Evolutionary conservation across 2,888 invertebrate genomes (phyloP).

Genomic region (Pardosa pseudoannulata): DNA sequence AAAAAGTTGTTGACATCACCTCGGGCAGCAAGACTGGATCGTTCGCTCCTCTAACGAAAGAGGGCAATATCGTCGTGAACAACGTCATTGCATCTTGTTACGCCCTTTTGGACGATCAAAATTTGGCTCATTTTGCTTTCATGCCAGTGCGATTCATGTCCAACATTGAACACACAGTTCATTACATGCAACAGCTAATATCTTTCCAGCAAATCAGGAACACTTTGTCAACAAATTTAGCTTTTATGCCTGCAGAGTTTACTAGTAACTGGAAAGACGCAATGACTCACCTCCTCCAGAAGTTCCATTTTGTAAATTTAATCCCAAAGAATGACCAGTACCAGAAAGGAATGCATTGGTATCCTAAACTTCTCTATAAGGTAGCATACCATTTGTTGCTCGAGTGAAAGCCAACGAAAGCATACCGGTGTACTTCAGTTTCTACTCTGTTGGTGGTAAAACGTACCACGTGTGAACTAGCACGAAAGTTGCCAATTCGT

Average conservation of each 20-base stretch:
- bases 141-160: conserved; percentile 86
- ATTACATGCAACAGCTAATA: neutral
- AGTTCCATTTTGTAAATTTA: neutral
- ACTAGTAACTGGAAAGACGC: conserved; percentile 76
- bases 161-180: conserved; percentile 75
- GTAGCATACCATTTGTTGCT: conserved; percentile 86
- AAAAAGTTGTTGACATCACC: conserved; percentile 50
- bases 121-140: conserved; percentile 90
- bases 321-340: neutral
- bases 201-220: conserved; percentile 76
- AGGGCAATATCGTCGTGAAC: conserved; percentile 93
- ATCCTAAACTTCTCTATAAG: conserved; percentile 87
- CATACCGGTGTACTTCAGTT: too few species aligned
- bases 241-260: too few species aligned
- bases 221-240: conserved; percentile 87
- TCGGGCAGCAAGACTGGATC: conserved; percentile 82
- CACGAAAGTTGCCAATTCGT: too few species aligned
- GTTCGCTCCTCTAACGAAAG: conserved; percentile 90
- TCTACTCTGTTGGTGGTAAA: too few species aligned
- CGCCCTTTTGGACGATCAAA: conserved; percentile 91
- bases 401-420: too few species aligned
- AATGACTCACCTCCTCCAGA: neutral
- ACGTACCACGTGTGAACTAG: too few species aligned
- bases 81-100: conserved; percentile 95
- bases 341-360: conserved; percentile 90